A percentile compares a stretch with the other conserved stretches of the same genome.
Evolutionary conservation across 2,888 invertebrate genomes (phyloP).

Genomic region (Aelia acuminata): DNA sequence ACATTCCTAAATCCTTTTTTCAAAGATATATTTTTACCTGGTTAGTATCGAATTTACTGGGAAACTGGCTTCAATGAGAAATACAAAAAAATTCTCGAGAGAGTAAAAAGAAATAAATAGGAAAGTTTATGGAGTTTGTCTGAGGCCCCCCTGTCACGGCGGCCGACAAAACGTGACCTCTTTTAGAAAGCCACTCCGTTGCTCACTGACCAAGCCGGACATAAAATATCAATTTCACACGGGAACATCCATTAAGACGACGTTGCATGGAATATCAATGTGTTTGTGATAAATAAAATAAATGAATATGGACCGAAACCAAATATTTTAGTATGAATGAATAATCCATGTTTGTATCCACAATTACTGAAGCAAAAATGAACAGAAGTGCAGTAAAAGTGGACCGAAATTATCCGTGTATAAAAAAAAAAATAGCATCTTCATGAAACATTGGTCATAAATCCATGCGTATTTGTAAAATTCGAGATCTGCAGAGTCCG

Average conservation of each 20-base stretch:
- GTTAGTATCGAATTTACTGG: neutral
- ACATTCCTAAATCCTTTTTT: neutral
- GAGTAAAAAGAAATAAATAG: slow-evolving; percentile 1
- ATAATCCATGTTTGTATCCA: too few species aligned
- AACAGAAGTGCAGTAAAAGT: too few species aligned
- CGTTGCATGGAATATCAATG: too few species aligned
- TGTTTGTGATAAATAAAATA: too few species aligned
- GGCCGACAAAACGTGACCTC: slow-evolving; percentile 26
- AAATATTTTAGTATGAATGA: too few species aligned
- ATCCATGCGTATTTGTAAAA: too few species aligned
- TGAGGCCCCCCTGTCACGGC: neutral
- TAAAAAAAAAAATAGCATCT: too few species aligned
- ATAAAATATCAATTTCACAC: slow-evolving; percentile 23
- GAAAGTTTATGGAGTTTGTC: neutral
- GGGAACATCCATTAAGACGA: neutral
- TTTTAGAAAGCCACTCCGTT: slow-evolving; percentile 2
- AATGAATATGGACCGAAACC: too few species aligned
- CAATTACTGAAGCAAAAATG: too few species aligned
- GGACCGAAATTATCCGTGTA: too few species aligned
- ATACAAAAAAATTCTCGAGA: neutral
- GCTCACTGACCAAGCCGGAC: neutral
- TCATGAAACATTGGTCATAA: too few species aligned
- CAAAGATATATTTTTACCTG: neutral
- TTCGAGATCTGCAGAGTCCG: too few species aligned
- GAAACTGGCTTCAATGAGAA: neutral